Evolutionary conservation across 2,888 invertebrate species (phyloP).

Genomic region (Gari tellinella): DNA sequence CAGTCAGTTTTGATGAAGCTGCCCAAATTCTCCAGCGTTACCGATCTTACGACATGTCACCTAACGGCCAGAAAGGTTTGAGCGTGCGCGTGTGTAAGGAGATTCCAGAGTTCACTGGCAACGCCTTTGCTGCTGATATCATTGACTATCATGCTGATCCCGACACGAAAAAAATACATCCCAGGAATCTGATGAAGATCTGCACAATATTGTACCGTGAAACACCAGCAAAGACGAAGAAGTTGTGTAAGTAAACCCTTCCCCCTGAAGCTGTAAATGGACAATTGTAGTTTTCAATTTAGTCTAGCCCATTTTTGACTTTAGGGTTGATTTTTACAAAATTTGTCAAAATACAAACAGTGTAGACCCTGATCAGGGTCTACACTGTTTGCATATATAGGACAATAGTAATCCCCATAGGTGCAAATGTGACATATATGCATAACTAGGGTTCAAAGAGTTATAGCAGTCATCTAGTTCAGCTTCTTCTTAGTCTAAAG

Average conservation of each 20-base stretch:
- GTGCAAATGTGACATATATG: no score
- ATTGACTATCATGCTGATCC: conserved; percentile 62
- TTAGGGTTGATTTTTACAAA: no score
- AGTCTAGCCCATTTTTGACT: no score
- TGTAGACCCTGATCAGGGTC: no score
- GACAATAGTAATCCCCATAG: no score
- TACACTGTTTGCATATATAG: no score
- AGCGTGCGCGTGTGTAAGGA: conserved; percentile 60
- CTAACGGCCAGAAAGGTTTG: conserved; percentile 65
- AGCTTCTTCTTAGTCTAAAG: no score
- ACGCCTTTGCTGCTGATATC: conserved; percentile 67
- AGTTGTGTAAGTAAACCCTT: conserved; percentile 67
- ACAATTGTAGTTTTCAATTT: no score
- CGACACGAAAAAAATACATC: conserved; percentile 62
- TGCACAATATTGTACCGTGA: conserved; percentile 67
- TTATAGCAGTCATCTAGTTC: no score
- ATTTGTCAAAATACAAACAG: no score
- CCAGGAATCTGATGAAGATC: conserved; percentile 67
- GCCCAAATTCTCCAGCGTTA: conserved; percentile 67
- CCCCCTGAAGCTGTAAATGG: no score
- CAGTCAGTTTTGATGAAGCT: conserved; percentile 69
- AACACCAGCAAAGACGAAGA: conserved; percentile 66
- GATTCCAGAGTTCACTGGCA: conserved; percentile 74
- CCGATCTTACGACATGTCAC: conserved; percentile 61
- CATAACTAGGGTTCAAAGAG: no score